Percentiles rank a stretch among this genome's conserved stretches.
Conservation (phyloP, 2,888 invertebrate species). For the Chloroclystis v-ata region DNA sequence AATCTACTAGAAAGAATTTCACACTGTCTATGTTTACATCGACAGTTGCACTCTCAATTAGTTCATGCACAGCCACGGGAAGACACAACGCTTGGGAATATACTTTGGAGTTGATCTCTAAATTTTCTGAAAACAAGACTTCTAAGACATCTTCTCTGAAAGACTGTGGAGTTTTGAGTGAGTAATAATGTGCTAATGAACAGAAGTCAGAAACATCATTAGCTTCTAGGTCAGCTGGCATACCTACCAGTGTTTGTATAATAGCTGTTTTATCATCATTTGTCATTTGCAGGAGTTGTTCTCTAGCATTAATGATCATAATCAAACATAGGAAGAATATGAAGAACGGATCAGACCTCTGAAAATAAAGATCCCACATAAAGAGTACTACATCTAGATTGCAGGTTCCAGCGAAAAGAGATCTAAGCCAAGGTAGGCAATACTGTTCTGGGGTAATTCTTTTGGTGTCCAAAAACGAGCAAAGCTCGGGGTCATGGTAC, state of each 20-base stretch:
- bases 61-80: slow-evolving; percentile 95
- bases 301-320: slow-evolving; percentile 95
- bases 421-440: slow-evolving; percentile 92
- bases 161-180: slow-evolving; percentile 93
- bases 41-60: slow-evolving; percentile 88
- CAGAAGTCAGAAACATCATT: slow-evolving; percentile 98
- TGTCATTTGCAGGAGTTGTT: slow-evolving; percentile 88
- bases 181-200: slow-evolving; percentile 97
- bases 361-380: slow-evolving; percentile 99
- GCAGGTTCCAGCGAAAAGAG: slow-evolving; percentile 93
- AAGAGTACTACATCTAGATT: slow-evolving; percentile 90
- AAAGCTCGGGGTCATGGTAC: slow-evolving; percentile 98
- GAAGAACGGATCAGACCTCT: slow-evolving; percentile 96
- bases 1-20: slow-evolving; percentile 97
- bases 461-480: slow-evolving; percentile 97
- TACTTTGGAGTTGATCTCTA: slow-evolving; percentile 79
- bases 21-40: slow-evolving; percentile 82
- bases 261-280: slow-evolving; percentile 83
- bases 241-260: slow-evolving; percentile 81
- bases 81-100: slow-evolving; percentile 94
- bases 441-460: slow-evolving; percentile 95
- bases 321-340: slow-evolving; percentile 96
- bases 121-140: slow-evolving; percentile 78
- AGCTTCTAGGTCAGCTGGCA: slow-evolving; percentile 92
- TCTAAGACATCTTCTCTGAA: slow-evolving; percentile 90